A percentile compares a stretch with the other conserved stretches of the same genome.
These are phyloP conservation scores for Masnerella sp. DNA, from an alignment of 2,888 invertebrate genomes.

Conservation along the genomic window DNA sequence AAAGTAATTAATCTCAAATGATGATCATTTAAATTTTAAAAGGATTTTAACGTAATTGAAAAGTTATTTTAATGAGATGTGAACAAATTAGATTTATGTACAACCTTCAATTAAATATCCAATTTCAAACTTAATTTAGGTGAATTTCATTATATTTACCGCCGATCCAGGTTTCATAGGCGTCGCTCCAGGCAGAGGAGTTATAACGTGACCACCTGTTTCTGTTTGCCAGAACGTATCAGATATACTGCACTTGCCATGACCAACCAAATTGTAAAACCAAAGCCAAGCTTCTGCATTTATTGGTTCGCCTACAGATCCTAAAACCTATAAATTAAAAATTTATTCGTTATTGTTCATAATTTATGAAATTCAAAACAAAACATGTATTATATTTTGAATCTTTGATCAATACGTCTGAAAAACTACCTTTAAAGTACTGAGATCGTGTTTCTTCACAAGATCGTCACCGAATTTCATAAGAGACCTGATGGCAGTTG, in stretches of 20 bases:
- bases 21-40: too few species aligned
- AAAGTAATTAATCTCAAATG: too few species aligned
- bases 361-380: too few species aligned
- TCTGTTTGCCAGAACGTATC: constrained; percentile 99
- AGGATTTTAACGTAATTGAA: too few species aligned
- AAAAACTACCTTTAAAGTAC: constrained; percentile 77
- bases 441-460: constrained; percentile 82
- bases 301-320: constrained; percentile 99
- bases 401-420: too few species aligned
- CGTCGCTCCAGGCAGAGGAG: constrained; percentile 96
- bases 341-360: background rate
- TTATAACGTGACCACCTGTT: constrained; percentile 98
- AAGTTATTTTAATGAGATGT: too few species aligned
- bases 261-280: constrained; percentile 92
- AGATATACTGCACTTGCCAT: constrained; percentile 91
- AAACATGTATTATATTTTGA: constrained; percentile 3
- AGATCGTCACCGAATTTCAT: constrained; percentile 95
- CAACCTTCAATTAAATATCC: too few species aligned
- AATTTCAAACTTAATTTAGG: background rate
- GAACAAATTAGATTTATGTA: too few species aligned
- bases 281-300: constrained; percentile 99
- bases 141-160: too few species aligned
- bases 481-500: constrained; percentile 96
- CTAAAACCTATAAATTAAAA: constrained; percentile 84
- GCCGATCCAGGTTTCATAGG: constrained; percentile 99